Evolutionary conservation across 2,797 vertebrate species (phyloP), one percentile per base, ranked within the genome.

Genomic region (Poecilia velifera): DNA sequence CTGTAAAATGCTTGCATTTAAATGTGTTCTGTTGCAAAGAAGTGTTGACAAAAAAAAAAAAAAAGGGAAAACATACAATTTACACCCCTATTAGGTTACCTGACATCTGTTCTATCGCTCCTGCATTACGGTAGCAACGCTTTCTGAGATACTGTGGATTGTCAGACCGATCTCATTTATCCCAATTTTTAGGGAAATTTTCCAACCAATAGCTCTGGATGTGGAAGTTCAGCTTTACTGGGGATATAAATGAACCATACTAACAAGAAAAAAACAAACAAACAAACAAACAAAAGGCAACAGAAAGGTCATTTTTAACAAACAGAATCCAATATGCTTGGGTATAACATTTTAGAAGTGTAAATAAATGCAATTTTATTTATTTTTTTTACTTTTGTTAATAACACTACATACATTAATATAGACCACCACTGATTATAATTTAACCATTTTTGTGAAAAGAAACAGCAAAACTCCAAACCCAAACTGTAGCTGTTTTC

Each of bases 371-470:
- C 92, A 86, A 90, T 93, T 90, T 93, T 81, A 80, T 62, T 91
- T 87, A 3, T 41, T 41, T 34, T 34, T 89, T 82, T 90, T 86
- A 79, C 89, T 90, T 91, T 94, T 92, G 31, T 31, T 31, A 31
- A 31, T 31, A 95, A 94, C 93, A 96, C 93, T 95, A 96, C 93
- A 92, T 96, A 97, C 96, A 97, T 96, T 96, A 96, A 96, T 93
- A 94, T 97, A 97, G 96, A 97, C 95, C 96, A 96, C 95, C 94
- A 95, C 94, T 96, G 96, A 97, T 97, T 97, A 98, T 95, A 96
- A 96, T 96, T 96, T 96, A 97, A 95, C 95, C 95, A 91, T 96
- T 88, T 92, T 86, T 91, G 94, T 95, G 96, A 95, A 91, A 71
- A 81, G 89, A 86, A 82, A 85, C 88, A 96, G 96, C 90, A 93